These are phyloP conservation scores for Drosophila maculinotata DNA, from an alignment of 2,888 invertebrate genomes.

Conservation along the genomic window DNA sequence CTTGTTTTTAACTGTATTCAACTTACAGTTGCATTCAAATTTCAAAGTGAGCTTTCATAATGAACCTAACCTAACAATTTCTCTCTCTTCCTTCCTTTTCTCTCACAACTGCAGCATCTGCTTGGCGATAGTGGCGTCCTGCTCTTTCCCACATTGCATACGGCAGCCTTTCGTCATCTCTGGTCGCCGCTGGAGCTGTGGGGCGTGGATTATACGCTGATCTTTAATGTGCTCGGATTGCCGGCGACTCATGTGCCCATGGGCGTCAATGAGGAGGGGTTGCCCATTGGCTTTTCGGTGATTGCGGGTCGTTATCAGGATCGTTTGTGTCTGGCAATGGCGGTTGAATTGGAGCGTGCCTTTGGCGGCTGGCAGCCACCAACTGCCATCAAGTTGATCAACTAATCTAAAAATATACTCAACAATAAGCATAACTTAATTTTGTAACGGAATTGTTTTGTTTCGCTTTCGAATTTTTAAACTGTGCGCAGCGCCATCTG, in stretches of 20 bases:
- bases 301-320: constrained; percentile 91
- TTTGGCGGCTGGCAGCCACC: constrained; percentile 94
- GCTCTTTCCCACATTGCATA: constrained; percentile 89
- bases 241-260: constrained; percentile 92
- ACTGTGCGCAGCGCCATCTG: constrained; percentile 25
- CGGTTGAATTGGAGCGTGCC: constrained; percentile 90
- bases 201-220: constrained; percentile 71
- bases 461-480: background rate
- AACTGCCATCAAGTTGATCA: background rate
- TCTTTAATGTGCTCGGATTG: constrained; percentile 88
- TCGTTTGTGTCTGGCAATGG: constrained; percentile 92
- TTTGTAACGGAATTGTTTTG: background rate
- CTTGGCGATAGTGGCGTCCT: constrained; percentile 90
- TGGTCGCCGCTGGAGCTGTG: constrained; percentile 84
- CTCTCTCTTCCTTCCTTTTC: too few relatives aligned
- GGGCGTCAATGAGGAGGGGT: constrained; percentile 87
- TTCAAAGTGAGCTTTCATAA: too few relatives aligned
- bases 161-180: constrained; percentile 88
- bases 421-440: too few relatives aligned
- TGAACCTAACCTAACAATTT: too few relatives aligned
- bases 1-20: too few relatives aligned
- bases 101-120: constrained; percentile 72
- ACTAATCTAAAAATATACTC: background rate
- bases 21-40: too few relatives aligned
- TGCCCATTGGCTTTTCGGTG: constrained; percentile 92